phyloP scores from a whole-genome alignment of 2,797 vertebrate genomes.

The Chelonia mydas region DNA sequence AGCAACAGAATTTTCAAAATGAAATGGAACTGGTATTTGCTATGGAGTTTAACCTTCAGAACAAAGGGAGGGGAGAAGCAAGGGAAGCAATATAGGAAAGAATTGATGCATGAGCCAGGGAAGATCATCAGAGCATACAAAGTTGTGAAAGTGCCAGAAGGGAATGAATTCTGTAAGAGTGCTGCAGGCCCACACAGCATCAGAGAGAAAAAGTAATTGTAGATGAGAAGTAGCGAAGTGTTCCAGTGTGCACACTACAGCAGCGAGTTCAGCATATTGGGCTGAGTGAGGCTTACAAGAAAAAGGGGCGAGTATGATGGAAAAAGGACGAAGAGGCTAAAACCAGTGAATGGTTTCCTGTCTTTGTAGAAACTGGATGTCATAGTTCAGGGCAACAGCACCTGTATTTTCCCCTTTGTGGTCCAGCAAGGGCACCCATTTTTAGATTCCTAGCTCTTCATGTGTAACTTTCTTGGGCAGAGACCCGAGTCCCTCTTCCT shows the following conservation, averaged over 20 bases:
- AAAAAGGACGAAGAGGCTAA: slow-evolving; percentile 64
- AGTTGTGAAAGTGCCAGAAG: slow-evolving; percentile 61
- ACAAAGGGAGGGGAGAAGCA: slow-evolving; percentile 53
- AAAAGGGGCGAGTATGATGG: slow-evolving; percentile 59
- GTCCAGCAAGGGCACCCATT: neutral
- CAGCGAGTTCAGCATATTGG: slow-evolving; percentile 44
- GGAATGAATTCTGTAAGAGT: slow-evolving; percentile 68
- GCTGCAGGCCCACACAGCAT: slow-evolving; percentile 66
- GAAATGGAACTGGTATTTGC: slow-evolving; percentile 62
- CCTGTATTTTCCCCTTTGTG: neutral
- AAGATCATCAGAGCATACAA: slow-evolving; percentile 50
- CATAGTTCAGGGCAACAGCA: neutral
- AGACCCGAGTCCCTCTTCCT: neutral
- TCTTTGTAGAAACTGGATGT: slow-evolving; percentile 44
- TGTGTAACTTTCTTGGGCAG: neutral
- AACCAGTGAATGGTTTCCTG: slow-evolving; percentile 60
- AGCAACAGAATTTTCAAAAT: slow-evolving; percentile 36
- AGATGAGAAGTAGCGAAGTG: slow-evolving; percentile 45
- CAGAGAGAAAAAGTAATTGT: slow-evolving; percentile 59
- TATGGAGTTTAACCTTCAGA: slow-evolving; percentile 50
- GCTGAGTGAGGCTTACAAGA: slow-evolving; percentile 57
- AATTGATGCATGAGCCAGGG: slow-evolving; percentile 57
- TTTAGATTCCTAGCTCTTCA: neutral
- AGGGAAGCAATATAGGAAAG: slow-evolving; percentile 62
- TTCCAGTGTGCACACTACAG: slow-evolving; percentile 58